Conservation (phyloP, 2,113 vertebrate species). For the Silurus glanis region DNA sequence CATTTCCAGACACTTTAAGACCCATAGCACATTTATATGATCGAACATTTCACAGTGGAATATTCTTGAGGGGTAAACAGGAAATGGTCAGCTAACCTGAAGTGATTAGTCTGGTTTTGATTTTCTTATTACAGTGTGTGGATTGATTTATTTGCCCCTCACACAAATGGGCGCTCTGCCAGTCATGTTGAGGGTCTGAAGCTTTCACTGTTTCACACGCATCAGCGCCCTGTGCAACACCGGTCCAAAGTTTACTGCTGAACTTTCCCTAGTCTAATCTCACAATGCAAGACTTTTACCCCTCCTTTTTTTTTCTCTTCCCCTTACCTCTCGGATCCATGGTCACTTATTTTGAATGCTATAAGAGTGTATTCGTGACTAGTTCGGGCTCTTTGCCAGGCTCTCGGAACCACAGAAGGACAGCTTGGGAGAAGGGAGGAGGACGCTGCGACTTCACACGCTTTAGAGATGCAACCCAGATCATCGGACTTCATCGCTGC, state of each 20-base stretch:
- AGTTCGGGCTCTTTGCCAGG: neutral
- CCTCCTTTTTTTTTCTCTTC: neutral
- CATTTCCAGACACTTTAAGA: neutral
- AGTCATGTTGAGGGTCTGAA: neutral
- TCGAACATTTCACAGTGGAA: neutral
- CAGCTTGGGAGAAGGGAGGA: neutral
- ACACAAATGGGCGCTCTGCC: neutral
- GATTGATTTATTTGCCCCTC: neutral
- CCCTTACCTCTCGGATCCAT: neutral
- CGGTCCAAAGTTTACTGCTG: conserved; percentile 21
- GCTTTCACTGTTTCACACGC: neutral
- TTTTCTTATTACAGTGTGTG: neutral
- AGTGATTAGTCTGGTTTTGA: neutral
- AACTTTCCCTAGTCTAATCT: neutral
- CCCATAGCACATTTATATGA: neutral
- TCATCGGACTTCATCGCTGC: neutral
- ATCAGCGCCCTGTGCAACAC: neutral
- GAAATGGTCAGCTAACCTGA: neutral
- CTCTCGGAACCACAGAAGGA: neutral
- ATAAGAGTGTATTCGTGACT: neutral
- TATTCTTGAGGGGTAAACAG: neutral
- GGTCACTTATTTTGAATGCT: neutral
- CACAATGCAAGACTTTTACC: neutral
- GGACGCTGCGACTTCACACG: neutral
- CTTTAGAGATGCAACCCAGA: neutral